phyloP scores from a whole-genome alignment of 2,797 vertebrate genomes.

The Muscicapa comitata region DNA sequence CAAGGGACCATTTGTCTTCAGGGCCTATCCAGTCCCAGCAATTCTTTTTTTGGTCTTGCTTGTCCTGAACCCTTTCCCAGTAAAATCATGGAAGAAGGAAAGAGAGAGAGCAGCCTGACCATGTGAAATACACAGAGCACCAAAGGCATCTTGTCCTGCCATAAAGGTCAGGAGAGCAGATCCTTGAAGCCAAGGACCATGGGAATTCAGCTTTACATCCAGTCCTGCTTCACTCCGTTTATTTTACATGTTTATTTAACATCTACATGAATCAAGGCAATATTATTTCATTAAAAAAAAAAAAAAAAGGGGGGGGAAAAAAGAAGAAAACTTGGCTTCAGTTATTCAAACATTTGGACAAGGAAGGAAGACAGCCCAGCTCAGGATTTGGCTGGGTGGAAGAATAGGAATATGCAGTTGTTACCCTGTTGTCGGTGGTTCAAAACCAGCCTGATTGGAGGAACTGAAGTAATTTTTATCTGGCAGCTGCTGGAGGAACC shows the following conservation, averaged over 20 bases:
- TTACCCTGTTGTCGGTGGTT: conserved; percentile 5
- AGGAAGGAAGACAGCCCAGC: conserved; percentile 42
- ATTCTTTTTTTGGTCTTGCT: neutral
- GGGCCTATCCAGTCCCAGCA: neutral
- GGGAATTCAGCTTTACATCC: conserved; percentile 45
- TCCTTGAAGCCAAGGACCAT: neutral
- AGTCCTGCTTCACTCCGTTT: neutral
- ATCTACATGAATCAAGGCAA: conserved; percentile 43
- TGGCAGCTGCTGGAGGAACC: conserved; percentile 22
- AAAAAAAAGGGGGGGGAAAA: fast-evolving
- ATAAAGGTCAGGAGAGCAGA: neutral
- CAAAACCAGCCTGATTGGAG: neutral
- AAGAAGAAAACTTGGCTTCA: conserved; percentile 29
- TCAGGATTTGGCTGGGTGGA: conserved; percentile 12
- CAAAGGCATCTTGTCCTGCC: neutral
- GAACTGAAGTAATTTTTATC: conserved; percentile 10
- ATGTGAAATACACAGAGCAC: neutral
- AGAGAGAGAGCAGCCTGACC: neutral
- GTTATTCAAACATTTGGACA: conserved; percentile 51
- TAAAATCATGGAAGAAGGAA: neutral
- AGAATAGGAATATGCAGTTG: conserved; percentile 21
- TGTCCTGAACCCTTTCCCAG: neutral
- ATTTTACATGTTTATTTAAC: conserved; percentile 52
- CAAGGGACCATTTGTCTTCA: neutral
- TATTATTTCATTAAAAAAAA: conserved; percentile 1